A percentile compares a stretch with the other conserved stretches of the same genome.
These are phyloP conservation scores for Calonectris borealis DNA, from an alignment of 2,113 vertebrate species.

Conservation along the genomic window DNA sequence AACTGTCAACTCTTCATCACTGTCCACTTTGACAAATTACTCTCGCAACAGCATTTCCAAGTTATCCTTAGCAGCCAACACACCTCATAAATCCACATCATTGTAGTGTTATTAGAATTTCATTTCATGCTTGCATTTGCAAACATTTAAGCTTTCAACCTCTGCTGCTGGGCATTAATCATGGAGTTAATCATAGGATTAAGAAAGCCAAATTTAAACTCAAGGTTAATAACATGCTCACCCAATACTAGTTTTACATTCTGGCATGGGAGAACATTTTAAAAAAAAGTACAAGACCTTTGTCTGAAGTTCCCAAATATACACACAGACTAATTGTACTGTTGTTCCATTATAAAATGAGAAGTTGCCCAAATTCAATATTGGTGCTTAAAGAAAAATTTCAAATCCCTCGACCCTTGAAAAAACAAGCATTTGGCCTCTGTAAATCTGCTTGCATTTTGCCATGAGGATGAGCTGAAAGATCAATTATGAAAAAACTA, in stretches of 20 bases:
- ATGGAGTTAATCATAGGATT: conserved; percentile 78
- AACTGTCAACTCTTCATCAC: conserved; percentile 62
- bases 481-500: not conserved
- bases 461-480: not conserved
- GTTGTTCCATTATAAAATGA: conserved; percentile 7
- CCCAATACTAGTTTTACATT: conserved; percentile 75
- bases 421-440: not conserved
- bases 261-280: conserved; percentile 54
- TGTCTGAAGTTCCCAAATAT: conserved; percentile 44
- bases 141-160: conserved; percentile 78
- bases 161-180: conserved; percentile 77
- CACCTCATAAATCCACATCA: conserved; percentile 75
- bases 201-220: conserved; percentile 73
- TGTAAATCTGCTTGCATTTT: not conserved
- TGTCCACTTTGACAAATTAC: conserved; percentile 73
- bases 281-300: conserved; percentile 14
- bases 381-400: conserved; percentile 2
- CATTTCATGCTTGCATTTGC: conserved; percentile 78
- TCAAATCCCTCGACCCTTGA: not conserved
- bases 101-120: conserved; percentile 76
- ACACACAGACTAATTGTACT: not conserved
- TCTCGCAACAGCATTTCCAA: conserved; percentile 67
- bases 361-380: not conserved
- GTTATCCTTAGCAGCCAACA: conserved; percentile 72
- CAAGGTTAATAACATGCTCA: conserved; percentile 74